Percentiles rank a stretch among this genome's conserved stretches.
phyloP scores from a whole-genome alignment of 2,113 vertebrate genomes.

The Puntigrus tetrazona region DNA sequence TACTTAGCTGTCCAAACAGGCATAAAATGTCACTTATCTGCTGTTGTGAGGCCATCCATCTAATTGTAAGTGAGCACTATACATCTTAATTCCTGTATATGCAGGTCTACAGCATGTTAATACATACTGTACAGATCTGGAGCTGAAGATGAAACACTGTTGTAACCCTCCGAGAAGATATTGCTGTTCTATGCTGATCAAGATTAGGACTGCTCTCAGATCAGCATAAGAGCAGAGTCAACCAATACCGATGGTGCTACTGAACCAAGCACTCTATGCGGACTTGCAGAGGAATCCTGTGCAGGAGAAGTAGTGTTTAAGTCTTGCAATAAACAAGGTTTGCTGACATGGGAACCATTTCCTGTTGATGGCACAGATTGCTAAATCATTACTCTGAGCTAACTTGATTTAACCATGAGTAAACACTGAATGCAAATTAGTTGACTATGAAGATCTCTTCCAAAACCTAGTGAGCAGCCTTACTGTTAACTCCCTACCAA shows the following conservation, averaged over 20 bases:
- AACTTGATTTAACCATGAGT: neutral
- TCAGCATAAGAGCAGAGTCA: slow-evolving; percentile 22
- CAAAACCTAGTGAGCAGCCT: neutral
- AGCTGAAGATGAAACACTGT: neutral
- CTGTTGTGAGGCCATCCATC: neutral
- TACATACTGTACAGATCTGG: slow-evolving; percentile 11
- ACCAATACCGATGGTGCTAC: neutral
- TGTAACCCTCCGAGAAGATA: neutral
- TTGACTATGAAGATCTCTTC: neutral
- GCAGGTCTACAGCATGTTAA: neutral
- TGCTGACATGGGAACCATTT: neutral
- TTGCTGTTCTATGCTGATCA: slow-evolving; percentile 25
- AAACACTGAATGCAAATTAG: neutral
- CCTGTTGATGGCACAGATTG: neutral
- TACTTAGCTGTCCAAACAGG: neutral
- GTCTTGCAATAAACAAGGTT: neutral
- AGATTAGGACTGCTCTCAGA: neutral
- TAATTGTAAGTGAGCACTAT: neutral
- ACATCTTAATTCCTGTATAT: neutral
- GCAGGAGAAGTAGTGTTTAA: neutral
- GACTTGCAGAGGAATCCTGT: slow-evolving; percentile 37
- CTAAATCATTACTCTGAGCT: neutral
- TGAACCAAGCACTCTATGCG: slow-evolving; percentile 4
- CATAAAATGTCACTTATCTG: slow-evolving; percentile 1
- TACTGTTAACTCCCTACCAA: neutral